These are phyloP conservation scores for Neuroterus valhalla DNA, from an alignment of 1,140 invertebrate species.

Conservation along the genomic window DNA sequence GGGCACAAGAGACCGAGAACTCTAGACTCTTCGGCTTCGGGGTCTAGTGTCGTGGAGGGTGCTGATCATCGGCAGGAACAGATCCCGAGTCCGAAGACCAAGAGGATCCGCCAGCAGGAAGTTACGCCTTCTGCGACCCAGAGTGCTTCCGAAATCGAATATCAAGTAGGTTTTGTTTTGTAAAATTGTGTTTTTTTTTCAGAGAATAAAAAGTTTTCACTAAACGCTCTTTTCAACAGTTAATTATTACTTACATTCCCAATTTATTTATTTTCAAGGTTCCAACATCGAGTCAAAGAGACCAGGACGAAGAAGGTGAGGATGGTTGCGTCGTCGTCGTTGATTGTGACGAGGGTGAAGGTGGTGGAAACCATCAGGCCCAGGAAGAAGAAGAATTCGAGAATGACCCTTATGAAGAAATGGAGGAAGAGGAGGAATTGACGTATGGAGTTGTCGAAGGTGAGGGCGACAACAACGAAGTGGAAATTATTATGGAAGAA, in stretches of 20 bases:
- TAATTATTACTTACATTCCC: slow-evolving; percentile 34
- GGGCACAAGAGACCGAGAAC: slow-evolving; percentile 77
- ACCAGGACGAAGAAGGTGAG: slow-evolving; percentile 86
- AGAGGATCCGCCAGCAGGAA: slow-evolving; percentile 66
- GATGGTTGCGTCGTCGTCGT: slow-evolving; percentile 84
- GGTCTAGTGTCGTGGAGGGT: slow-evolving; percentile 72
- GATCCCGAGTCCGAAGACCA: slow-evolving; percentile 66
- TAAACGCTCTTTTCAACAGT: not conserved
- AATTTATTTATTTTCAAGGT: slow-evolving; percentile 78
- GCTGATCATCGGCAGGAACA: slow-evolving; percentile 70
- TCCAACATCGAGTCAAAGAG: slow-evolving; percentile 87
- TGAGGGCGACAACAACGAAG: slow-evolving; percentile 79
- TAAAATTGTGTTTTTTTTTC: slow-evolving; percentile 35
- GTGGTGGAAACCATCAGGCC: slow-evolving; percentile 74
- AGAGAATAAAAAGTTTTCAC: slow-evolving; percentile 6
- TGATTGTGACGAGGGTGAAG: slow-evolving; percentile 78
- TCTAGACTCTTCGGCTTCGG: slow-evolving; percentile 76
- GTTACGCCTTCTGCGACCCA: slow-evolving; percentile 60
- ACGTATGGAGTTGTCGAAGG: slow-evolving; percentile 74
- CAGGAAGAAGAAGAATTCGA: slow-evolving; percentile 78
- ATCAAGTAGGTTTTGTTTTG: slow-evolving; percentile 63
- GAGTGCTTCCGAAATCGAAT: slow-evolving; percentile 70
- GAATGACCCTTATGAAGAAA: slow-evolving; percentile 76
- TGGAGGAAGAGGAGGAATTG: slow-evolving; percentile 76
- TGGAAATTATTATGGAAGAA: slow-evolving; percentile 79